These are phyloP conservation scores for Isotomurus palustris DNA, from an alignment of 2,888 invertebrate species.

Conservation along the genomic window DNA sequence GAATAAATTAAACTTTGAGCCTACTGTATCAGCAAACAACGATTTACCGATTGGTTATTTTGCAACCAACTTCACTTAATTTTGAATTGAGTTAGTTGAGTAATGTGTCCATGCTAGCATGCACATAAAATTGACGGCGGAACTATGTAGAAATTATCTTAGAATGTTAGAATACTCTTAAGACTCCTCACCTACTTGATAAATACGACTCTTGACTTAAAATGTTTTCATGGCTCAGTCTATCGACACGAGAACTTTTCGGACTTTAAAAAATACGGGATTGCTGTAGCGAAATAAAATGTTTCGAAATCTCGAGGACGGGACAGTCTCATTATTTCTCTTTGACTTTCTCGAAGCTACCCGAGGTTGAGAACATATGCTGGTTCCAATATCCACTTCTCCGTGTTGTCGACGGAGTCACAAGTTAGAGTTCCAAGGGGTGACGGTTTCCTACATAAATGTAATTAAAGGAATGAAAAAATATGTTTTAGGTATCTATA, in stretches of 20 bases:
- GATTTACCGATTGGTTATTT: too few species aligned
- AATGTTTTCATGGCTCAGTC: too few species aligned
- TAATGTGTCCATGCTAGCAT: neutral
- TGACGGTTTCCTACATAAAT: conserved; percentile 16
- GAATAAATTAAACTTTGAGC: too few species aligned
- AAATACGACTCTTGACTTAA: too few species aligned
- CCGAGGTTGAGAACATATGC: conserved; percentile 22
- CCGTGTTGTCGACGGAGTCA: conserved; percentile 16
- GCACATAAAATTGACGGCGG: neutral
- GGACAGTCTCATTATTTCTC: too few species aligned
- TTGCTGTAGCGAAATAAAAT: too few species aligned
- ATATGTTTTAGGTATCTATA: neutral
- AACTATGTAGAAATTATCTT: neutral
- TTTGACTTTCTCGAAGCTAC: too few species aligned
- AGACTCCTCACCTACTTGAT: neutral
- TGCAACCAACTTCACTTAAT: neutral
- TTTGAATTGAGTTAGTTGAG: neutral
- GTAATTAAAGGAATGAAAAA: neutral
- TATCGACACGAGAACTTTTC: too few species aligned
- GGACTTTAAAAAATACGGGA: too few species aligned
- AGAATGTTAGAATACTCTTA: neutral
- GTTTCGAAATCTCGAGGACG: too few species aligned
- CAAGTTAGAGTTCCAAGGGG: conserved; percentile 26
- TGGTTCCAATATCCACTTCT: conserved; percentile 23
- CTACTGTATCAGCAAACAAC: too few species aligned